These are phyloP conservation scores for Pasiphila rectangulata DNA, from an alignment of 2,888 invertebrate species.

Conservation along the genomic window DNA sequence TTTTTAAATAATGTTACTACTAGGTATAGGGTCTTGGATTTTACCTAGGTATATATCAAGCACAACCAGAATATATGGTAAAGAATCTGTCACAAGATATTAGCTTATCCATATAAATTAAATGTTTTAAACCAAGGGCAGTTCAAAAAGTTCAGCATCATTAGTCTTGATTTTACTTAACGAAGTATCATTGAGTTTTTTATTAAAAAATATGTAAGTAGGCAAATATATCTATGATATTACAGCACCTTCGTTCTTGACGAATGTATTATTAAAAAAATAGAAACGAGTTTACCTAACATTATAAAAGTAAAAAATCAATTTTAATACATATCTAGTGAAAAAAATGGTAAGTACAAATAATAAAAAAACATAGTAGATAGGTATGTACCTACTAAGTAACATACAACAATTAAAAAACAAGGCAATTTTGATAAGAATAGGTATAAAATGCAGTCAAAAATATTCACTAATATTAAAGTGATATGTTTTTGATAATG, in stretches of 20 bases:
- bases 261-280: no score
- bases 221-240: not conserved
- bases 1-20: not conserved
- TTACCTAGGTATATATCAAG: conserved; percentile 5
- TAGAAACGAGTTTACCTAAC: no score
- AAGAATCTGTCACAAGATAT: conserved; percentile 18
- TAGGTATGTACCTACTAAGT: no score
- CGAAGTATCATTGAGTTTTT: not conserved
- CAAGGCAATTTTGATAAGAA: conserved; percentile 2
- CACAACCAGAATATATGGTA: conserved; percentile 10
- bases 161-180: no score
- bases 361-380: no score
- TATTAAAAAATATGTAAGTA: not conserved
- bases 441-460: conserved; percentile 24
- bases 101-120: conserved; percentile 53
- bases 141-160: conserved; percentile 34
- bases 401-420: not conserved
- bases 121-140: conserved; percentile 22
- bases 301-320: no score
- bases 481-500: conserved; percentile 31
- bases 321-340: no score
- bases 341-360: no score
- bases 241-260: no score
- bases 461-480: conserved; percentile 11
- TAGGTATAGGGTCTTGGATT: not conserved